These are phyloP conservation scores for Limulus polyphemus DNA, from an alignment of 2,888 invertebrate species.

Conservation along the genomic window DNA sequence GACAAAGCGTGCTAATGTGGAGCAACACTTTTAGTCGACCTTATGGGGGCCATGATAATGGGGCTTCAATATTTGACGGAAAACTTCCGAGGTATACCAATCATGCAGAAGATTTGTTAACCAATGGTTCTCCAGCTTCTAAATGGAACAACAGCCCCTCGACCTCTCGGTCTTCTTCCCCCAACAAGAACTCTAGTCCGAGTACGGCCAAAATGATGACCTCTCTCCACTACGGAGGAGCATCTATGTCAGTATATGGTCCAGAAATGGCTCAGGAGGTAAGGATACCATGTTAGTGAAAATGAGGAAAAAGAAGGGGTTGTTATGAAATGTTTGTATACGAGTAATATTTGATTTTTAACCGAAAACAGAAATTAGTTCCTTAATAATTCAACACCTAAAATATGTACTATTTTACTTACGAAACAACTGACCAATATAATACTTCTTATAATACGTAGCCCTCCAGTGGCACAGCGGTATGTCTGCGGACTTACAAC, in stretches of 20 bases:
- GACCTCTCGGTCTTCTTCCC: slow-evolving; percentile 20
- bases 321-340: too few species aligned
- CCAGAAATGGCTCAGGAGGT: slow-evolving; percentile 4
- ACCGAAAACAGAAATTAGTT: too few species aligned
- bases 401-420: too few species aligned
- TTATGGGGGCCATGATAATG: slow-evolving; percentile 17
- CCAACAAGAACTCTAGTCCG: slow-evolving; percentile 18
- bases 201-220: slow-evolving; percentile 12
- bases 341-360: too few species aligned
- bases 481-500: too few species aligned
- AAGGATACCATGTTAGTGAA: background rate
- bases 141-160: slow-evolving; percentile 22
- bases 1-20: slow-evolving; percentile 92
- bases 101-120: slow-evolving; percentile 8
- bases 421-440: too few species aligned
- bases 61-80: slow-evolving; percentile 16
- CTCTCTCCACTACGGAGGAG: slow-evolving; percentile 2
- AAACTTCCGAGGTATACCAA: slow-evolving; percentile 14
- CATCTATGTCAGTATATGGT: slow-evolving; percentile 1
- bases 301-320: too few species aligned
- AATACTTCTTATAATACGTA: too few species aligned
- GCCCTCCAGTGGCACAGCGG: too few species aligned
- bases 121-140: slow-evolving; percentile 8
- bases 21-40: slow-evolving; percentile 40
- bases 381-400: too few species aligned